Evolutionary conservation across 2,888 invertebrate genomes (phyloP), one percentile per base, ranked within the genome.

Genomic region (Rhingia campestris): DNA sequence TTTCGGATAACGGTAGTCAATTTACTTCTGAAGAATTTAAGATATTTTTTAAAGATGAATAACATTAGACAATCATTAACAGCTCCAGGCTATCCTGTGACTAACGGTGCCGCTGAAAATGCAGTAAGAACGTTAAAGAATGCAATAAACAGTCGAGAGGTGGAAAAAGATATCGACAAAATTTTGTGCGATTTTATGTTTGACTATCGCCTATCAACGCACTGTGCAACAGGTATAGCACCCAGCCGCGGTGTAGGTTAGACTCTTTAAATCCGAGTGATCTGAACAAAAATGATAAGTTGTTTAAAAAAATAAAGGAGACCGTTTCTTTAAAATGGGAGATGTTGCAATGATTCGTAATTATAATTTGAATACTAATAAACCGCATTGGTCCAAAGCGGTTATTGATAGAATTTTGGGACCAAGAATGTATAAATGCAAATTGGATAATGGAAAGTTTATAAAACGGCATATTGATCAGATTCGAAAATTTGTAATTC

Each of bases 71-170:
- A 84, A 12, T 22, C 56, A 0, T 70, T 39, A 12, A 81, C 86
- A 7, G 85, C 86, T 7, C 59, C 75, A 1, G 59, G 77, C 3
- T 49, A 54, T 45, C 81, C 86, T 4, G 81, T 72, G 30, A 66
- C 79, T 10, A 86, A 86, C 7, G 61, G 72, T n/a, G 77, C 84
- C 4, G 76, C 81, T 6, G 85, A 85, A 10, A 70, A 81, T 4
- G 75, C 81, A 2, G 85, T 79, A 43, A 56, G 69, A 30, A 85
- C 85, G 4, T 43, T 81, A 6, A 58, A 84, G 10, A 45, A 80
- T 6, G 86, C 66, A 0, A 61, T 86, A n/a, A 74, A 74, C 53
- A 35, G 73, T 43, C 39, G 59, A 4, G 41, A 59, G 12, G 12
- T 12, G 12, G 70, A 37, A 43, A 37, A 51, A 3, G 49, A 49